Conservation (phyloP, 2,113 vertebrate species). For the Xenopus laevis region DNA sequence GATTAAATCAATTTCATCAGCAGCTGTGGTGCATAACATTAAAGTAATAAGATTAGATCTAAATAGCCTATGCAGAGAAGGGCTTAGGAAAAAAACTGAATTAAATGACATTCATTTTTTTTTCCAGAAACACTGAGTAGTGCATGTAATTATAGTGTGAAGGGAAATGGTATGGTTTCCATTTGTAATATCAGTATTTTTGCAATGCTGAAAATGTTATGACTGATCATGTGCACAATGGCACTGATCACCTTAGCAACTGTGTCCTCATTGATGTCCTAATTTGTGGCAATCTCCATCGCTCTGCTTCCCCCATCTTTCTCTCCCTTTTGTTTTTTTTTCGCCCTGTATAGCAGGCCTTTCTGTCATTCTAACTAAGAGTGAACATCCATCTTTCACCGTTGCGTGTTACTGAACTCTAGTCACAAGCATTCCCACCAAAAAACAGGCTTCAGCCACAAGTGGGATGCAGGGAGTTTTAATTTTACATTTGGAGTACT, state of each 20-base stretch:
- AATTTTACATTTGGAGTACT: no score
- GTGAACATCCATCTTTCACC: no score
- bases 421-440: no score
- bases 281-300: no score
- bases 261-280: no score
- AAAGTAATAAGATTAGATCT: slow-evolving; percentile 45
- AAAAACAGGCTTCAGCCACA: no score
- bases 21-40: slow-evolving; percentile 37
- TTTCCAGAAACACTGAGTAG: slow-evolving; percentile 28
- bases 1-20: slow-evolving; percentile 48
- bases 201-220: neutral
- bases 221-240: neutral
- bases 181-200: slow-evolving; percentile 10
- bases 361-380: no score
- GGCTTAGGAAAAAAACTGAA: slow-evolving; percentile 45
- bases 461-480: no score
- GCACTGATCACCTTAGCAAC: neutral
- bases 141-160: slow-evolving; percentile 9
- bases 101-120: slow-evolving; percentile 36
- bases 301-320: no score
- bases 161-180: slow-evolving; percentile 23
- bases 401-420: no score
- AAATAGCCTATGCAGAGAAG: slow-evolving; percentile 46
- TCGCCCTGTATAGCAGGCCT: no score
- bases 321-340: no score